phyloP scores from a whole-genome alignment of 2,888 invertebrate species.

The Perizoma flavofasciatum region DNA sequence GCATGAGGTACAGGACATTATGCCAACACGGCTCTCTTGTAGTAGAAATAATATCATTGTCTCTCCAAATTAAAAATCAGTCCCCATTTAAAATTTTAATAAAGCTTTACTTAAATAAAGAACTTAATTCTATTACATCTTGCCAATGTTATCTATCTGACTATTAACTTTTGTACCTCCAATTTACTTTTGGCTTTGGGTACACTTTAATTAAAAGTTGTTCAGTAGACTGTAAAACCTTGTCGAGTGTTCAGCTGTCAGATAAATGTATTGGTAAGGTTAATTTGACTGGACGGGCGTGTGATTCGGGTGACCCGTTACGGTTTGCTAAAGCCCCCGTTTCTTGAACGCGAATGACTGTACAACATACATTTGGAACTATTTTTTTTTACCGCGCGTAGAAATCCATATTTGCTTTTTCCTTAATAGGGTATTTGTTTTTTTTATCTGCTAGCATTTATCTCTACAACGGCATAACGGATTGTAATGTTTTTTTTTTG shows the following conservation, averaged over 20 bases:
- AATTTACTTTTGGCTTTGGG: constrained; percentile 28
- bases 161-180: constrained; percentile 16
- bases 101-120: no score
- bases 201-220: constrained; percentile 57
- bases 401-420: no score
- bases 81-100: no score
- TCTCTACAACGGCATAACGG: no score
- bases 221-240: constrained; percentile 64
- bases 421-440: no score
- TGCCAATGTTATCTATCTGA: neutral
- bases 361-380: neutral
- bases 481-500: no score
- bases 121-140: neutral
- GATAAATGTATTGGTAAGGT: constrained; percentile 53
- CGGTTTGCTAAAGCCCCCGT: constrained; percentile 42
- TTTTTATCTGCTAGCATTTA: no score
- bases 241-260: constrained; percentile 60
- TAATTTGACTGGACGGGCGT: constrained; percentile 64
- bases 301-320: constrained; percentile 56
- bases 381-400: neutral
- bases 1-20: no score
- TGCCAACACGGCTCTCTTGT: no score
- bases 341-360: constrained; percentile 24
- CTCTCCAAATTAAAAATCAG: no score
- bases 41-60: no score